These are phyloP conservation scores for Nycticebus coucang DNA, from an alignment of 2,113 vertebrate genomes.

Conservation along the genomic window DNA sequence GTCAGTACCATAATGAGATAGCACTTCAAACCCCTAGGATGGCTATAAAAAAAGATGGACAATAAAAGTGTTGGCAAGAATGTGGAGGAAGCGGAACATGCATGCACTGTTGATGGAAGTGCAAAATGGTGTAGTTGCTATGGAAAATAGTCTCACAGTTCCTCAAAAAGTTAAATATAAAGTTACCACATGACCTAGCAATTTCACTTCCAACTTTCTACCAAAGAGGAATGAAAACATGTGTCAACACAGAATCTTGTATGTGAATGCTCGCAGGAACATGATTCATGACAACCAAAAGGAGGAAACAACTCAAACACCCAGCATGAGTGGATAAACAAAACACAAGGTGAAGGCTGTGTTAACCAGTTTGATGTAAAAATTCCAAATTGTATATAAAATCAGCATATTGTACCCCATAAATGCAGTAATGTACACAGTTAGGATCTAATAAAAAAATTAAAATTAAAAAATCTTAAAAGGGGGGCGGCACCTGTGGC, in stretches of 20 bases:
- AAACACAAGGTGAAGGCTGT: too few species aligned
- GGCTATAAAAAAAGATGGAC: neutral
- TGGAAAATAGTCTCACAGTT: neutral
- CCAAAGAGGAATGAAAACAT: neutral
- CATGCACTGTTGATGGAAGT: neutral
- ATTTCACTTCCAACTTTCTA: neutral
- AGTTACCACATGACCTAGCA: neutral
- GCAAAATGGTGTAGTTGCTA: neutral
- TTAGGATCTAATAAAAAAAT: too few species aligned
- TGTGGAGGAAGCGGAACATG: neutral
- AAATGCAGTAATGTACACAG: neutral
- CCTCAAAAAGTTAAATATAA: neutral
- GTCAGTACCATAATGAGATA: neutral
- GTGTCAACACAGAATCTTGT: neutral
- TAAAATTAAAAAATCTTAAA: too few species aligned
- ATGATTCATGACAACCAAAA: neutral
- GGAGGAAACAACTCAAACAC: neutral
- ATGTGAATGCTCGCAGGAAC: neutral
- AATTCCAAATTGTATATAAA: too few species aligned
- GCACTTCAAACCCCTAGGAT: neutral
- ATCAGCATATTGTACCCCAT: too few species aligned
- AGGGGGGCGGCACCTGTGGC: too few species aligned
- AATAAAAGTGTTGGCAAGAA: neutral
- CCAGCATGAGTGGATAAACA: neutral
- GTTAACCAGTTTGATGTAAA: too few species aligned